Conservation (phyloP, 2,797 vertebrate genomes). For the Enteromius thamalakanensis region DNA sequence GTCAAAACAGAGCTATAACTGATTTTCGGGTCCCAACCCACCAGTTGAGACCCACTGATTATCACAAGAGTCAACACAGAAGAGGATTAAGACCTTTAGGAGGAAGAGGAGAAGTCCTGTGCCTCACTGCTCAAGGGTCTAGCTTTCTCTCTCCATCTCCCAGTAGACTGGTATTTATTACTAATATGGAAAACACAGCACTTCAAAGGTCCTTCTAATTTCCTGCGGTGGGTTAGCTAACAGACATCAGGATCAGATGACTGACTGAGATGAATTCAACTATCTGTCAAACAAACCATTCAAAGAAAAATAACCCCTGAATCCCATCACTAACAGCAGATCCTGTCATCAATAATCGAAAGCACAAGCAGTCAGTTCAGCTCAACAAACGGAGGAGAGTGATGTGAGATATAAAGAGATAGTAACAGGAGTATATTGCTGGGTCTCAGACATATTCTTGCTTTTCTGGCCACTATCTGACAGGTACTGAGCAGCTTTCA, state of each 20-base stretch:
- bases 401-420: neutral
- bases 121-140: slow-evolving; percentile 6
- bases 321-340: slow-evolving; percentile 53
- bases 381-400: slow-evolving; percentile 22
- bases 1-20: neutral
- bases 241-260: slow-evolving; percentile 71
- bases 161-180: slow-evolving; percentile 77
- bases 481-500: neutral
- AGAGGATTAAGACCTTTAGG: neutral
- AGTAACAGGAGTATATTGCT: neutral
- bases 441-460: neutral
- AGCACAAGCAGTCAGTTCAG: slow-evolving; percentile 22
- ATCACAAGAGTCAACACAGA: neutral
- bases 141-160: slow-evolving; percentile 42
- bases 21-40: neutral
- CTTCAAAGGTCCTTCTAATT: slow-evolving; percentile 76
- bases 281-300: slow-evolving; percentile 66
- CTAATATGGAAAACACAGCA: slow-evolving; percentile 73
- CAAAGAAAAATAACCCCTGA: slow-evolving; percentile 57
- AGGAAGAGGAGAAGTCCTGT: slow-evolving; percentile 11
- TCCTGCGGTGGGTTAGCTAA: slow-evolving; percentile 70
- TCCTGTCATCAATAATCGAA: slow-evolving; percentile 50
- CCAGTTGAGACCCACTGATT: neutral
- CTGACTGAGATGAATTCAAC: slow-evolving; percentile 71
- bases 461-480: neutral